Evolutionary conservation across 2,797 vertebrate species (phyloP).

Genomic region (Buceros bicornis): DNA sequence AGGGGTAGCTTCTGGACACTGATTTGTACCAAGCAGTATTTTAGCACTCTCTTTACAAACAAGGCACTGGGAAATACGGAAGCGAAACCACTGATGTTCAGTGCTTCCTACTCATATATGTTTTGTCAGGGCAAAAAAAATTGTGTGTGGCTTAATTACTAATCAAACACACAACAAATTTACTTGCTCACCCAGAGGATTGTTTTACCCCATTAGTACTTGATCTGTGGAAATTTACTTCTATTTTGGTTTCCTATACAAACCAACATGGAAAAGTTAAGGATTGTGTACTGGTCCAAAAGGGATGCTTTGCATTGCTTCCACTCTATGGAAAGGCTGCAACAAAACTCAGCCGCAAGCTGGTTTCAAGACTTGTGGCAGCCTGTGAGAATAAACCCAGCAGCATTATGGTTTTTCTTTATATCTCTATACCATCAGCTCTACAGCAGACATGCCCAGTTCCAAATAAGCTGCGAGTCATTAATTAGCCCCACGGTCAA

Average conservation of each 20-base stretch:
- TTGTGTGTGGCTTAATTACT: not conserved
- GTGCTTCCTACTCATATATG: not conserved
- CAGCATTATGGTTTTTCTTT: not conserved
- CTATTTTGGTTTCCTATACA: not conserved
- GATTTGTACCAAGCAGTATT: not conserved
- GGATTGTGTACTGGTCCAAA: not conserved
- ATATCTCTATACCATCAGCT: not conserved
- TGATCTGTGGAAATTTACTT: not conserved
- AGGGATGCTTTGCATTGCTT: not conserved
- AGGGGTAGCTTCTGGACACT: not conserved
- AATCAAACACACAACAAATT: not conserved
- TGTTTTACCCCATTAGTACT: not conserved
- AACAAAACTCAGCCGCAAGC: not conserved
- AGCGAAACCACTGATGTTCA: not conserved
- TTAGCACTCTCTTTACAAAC: not conserved
- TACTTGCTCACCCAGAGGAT: not conserved
- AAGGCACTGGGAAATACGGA: not conserved
- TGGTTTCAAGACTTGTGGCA: not conserved
- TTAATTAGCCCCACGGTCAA: not conserved
- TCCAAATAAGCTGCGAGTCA: not conserved
- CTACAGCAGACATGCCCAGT: not conserved
- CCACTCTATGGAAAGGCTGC: not conserved
- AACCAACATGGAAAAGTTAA: not conserved
- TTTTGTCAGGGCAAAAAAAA: not conserved
- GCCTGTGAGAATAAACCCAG: not conserved